These are phyloP conservation scores for Armadillidium nasatum DNA, from an alignment of 1,140 invertebrate species.

Conservation along the genomic window DNA sequence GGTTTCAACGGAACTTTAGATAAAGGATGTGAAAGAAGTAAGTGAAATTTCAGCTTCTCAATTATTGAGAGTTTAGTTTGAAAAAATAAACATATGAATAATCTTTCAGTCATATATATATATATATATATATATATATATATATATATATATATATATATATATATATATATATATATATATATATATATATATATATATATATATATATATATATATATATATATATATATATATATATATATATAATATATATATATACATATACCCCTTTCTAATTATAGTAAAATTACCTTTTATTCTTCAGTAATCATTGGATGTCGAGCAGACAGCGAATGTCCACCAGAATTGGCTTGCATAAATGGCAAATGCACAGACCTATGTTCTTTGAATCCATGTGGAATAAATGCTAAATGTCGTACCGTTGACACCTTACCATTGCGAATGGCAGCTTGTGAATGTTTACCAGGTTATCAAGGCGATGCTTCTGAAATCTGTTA, in stretches of 20 bases:
- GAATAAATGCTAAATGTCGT: constrained; percentile 64
- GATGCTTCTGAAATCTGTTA: constrained; percentile 49
- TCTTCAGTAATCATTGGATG: constrained; percentile 47
- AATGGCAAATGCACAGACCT: constrained; percentile 44
- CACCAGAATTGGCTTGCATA: constrained; percentile 45
- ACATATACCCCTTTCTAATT: too few relatives aligned
- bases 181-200: too few relatives aligned
- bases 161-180: too few relatives aligned
- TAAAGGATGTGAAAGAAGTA: constrained; percentile 47
- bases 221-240: too few relatives aligned
- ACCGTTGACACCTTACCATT: constrained; percentile 78
- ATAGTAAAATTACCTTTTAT: constrained; percentile 21
- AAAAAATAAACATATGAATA: too few relatives aligned
- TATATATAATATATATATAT: too few relatives aligned
- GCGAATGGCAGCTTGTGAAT: constrained; percentile 46
- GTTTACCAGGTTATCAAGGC: constrained; percentile 46
- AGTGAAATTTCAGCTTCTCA: constrained; percentile 14
- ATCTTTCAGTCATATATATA: too few relatives aligned
- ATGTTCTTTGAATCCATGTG: constrained; percentile 45
- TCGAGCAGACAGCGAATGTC: constrained; percentile 45
- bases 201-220: too few relatives aligned
- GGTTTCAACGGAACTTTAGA: constrained; percentile 77
- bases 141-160: too few relatives aligned
- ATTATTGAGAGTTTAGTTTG: too few relatives aligned
- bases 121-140: too few relatives aligned